Base-by-base conservation (phyloP, 2,113 vertebrate genomes). In the Hyaena hyaena region DNA sequence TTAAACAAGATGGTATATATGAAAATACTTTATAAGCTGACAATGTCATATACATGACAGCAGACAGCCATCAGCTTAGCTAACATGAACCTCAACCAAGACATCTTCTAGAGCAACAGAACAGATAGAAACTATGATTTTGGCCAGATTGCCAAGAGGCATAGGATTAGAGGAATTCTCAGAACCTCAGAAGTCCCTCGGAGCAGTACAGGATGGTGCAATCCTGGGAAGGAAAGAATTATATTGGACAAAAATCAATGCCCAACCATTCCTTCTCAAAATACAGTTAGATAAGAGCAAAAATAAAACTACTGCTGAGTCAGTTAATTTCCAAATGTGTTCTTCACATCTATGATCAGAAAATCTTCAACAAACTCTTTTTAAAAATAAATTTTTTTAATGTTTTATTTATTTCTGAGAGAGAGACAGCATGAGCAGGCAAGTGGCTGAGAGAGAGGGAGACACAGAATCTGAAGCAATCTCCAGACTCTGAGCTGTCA, bases 241-340 rank as follows among this genome's bases (percentile, higher is more conserved):
- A 39, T 39, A 79, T 6, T 50, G 19, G 26, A 73, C 3, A 91
- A 79, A 98, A 12, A 39, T 63, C 26, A 93, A 95, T 79, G 6
- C 4, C 68, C 86, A 81, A 77, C 4, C 61, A 48, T 45, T 10
- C 23, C 76, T 71, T 88, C 17, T 31, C 33, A 83, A 73, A 45
- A 16, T 71, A 92, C 3, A 88, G 4, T 35, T 83, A 58, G 12
- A 7, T 73, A 92, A 45, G 14, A 43, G 16, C 28, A 92, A 33
- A 28, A 55, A 31, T 76, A 48, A 24, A 28, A 88, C 8, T 53
- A 31, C 53, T 17, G 21, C 24, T 71, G 35, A 96, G 90, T 73
- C 43, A 63, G 26, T 93, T 93, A 45, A 89, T 81, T 96, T 96
- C 88, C 74, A 92, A 91, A 58, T 65, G 35, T 82, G 11, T 92